These are phyloP conservation scores for Zosterops pallidus DNA, from an alignment of 2,113 vertebrate genomes.

Conservation along the genomic window DNA sequence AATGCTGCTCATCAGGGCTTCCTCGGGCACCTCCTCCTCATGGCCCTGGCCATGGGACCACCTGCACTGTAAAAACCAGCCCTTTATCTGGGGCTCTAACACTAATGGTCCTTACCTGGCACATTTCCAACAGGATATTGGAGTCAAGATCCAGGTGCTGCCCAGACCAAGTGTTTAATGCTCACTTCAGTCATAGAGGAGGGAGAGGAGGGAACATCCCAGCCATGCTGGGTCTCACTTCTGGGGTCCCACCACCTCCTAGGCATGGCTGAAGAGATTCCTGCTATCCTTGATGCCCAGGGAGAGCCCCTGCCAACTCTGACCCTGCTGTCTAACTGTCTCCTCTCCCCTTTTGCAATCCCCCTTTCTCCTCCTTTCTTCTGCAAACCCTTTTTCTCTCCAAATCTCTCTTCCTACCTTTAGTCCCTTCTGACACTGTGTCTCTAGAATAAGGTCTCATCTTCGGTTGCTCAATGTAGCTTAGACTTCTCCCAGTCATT, in stretches of 20 bases:
- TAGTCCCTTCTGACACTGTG: not conserved
- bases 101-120: not conserved
- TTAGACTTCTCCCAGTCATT: not conserved
- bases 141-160: not conserved
- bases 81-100: not conserved
- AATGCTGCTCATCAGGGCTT: not conserved
- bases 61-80: not conserved
- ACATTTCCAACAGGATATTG: not conserved
- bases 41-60: not conserved
- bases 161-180: rapidly evolving
- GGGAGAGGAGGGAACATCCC: not conserved
- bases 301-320: not conserved
- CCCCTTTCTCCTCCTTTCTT: not conserved
- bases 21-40: not conserved
- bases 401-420: not conserved
- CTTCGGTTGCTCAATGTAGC: not conserved
- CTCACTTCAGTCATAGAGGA: not conserved
- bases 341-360: not conserved
- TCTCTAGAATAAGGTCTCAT: not conserved
- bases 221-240: not conserved
- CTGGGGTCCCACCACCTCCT: not conserved
- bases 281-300: not conserved
- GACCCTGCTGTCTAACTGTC: not conserved
- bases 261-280: not conserved
- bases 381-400: not conserved